A percentile compares a stretch with the other conserved stretches of the same genome.
Conservation (phyloP, 2,113 vertebrate species). For the Zosterops japonicus region DNA sequence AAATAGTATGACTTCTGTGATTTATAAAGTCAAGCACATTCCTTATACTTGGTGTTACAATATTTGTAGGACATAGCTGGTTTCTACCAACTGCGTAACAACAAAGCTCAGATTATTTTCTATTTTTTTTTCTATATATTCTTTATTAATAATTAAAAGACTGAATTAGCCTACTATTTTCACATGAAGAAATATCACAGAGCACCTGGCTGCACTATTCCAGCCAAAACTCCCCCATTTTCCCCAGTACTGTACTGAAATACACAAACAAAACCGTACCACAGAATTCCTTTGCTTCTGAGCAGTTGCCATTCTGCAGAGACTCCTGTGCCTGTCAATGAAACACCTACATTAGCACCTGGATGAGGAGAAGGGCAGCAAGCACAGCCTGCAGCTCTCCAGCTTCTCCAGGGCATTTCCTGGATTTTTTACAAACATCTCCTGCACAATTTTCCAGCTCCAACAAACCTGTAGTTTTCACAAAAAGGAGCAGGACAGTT, state of each 20-base stretch:
- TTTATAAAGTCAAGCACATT: neutral
- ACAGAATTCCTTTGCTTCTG: slow-evolving; percentile 65
- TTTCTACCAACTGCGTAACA: accelerated
- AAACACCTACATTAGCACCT: neutral
- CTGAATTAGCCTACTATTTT: neutral
- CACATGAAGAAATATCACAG: neutral
- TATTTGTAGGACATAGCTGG: neutral
- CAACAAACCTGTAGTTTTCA: neutral
- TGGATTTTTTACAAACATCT: neutral
- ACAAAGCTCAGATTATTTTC: neutral
- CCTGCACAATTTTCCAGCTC: no score
- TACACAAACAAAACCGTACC: slow-evolving; percentile 49
- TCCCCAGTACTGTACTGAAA: neutral
- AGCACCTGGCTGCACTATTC: neutral
- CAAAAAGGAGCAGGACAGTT: accelerated
- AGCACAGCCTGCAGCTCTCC: neutral
- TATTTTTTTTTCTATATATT: accelerated
- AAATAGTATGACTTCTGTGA: accelerated
- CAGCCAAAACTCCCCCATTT: neutral
- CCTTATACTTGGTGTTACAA: neutral
- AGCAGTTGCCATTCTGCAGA: slow-evolving; percentile 73
- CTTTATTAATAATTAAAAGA: neutral
- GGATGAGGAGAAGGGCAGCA: neutral
- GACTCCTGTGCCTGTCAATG: neutral
- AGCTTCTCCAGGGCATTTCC: neutral